A percentile compares a stretch with the other conserved stretches of the same genome.
Evolutionary conservation across 2,888 invertebrate species (phyloP).

Genomic region (Sarcophaga carnaria): DNA sequence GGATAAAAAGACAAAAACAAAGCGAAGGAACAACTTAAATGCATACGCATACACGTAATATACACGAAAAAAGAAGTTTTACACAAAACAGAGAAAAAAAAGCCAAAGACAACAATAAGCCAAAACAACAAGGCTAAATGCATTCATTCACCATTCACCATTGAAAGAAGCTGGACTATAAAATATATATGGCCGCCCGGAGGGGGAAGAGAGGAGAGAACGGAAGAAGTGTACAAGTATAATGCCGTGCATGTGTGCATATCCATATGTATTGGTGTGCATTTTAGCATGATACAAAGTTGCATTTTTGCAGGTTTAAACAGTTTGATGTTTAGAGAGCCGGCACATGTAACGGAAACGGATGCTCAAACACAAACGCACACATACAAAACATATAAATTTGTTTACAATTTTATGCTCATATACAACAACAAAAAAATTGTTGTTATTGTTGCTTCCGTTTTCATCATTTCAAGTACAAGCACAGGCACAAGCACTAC

Average conservation of each 20-base stretch:
- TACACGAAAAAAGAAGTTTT: slow-evolving; percentile 17
- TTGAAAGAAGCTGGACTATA: slow-evolving; percentile 34
- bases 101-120: slow-evolving; percentile 10
- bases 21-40: too few species aligned
- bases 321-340: slow-evolving; percentile 58
- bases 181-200: not conserved
- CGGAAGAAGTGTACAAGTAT: too few species aligned
- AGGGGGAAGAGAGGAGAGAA: too few species aligned
- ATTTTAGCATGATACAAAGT: slow-evolving; percentile 53
- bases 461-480: slow-evolving; percentile 27
- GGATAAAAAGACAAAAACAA: slow-evolving; percentile 32
- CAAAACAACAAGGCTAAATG: slow-evolving; percentile 28
- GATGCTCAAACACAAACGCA: slow-evolving; percentile 55
- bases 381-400: slow-evolving; percentile 31
- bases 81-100: slow-evolving; percentile 27
- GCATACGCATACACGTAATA: slow-evolving; percentile 2
- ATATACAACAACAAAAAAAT: not conserved
- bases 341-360: slow-evolving; percentile 67
- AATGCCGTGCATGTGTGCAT: too few species aligned
- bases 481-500: slow-evolving; percentile 9
- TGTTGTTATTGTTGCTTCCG: not conserved
- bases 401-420: slow-evolving; percentile 48
- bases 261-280: not conserved
- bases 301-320: slow-evolving; percentile 56
- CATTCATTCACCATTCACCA: not conserved